Evolutionary conservation across 2,797 vertebrate species (phyloP).

Genomic region (Hemitrygon akajei): DNA sequence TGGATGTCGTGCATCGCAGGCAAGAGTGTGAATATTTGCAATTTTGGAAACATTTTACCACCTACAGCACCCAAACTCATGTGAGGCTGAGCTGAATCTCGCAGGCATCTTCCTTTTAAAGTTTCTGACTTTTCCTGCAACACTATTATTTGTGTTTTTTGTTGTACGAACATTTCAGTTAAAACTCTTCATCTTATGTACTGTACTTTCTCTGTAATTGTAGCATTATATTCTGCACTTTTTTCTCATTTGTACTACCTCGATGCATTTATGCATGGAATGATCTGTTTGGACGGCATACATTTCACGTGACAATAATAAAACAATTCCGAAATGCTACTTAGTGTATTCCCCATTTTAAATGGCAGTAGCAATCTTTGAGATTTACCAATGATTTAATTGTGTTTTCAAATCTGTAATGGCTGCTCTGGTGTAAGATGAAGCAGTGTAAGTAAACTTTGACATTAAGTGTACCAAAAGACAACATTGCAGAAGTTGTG

Average conservation of each 20-base stretch:
- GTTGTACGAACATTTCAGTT: background rate
- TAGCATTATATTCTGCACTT: too few species aligned
- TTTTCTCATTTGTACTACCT: too few species aligned
- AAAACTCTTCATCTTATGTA: background rate
- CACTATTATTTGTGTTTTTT: background rate
- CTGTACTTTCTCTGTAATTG: too few species aligned
- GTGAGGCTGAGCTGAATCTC: background rate
- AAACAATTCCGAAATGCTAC: too few species aligned
- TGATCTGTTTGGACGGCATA: too few species aligned
- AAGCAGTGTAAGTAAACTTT: background rate
- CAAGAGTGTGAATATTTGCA: too few species aligned
- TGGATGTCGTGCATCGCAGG: too few species aligned
- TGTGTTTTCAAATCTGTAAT: background rate
- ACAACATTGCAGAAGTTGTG: background rate
- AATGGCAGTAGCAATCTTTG: background rate
- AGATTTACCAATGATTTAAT: background rate
- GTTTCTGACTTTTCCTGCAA: background rate
- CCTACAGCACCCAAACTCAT: too few species aligned
- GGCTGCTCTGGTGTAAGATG: background rate
- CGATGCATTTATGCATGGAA: too few species aligned
- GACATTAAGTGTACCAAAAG: conserved; percentile 19
- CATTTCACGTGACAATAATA: too few species aligned
- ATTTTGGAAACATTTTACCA: too few species aligned
- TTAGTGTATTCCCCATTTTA: background rate
- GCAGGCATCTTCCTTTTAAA: background rate